Percentiles rank a stretch among this genome's conserved stretches.
phyloP scores from a whole-genome alignment of 2,797 vertebrate genomes.

The Ambastaia sidthimunki region DNA sequence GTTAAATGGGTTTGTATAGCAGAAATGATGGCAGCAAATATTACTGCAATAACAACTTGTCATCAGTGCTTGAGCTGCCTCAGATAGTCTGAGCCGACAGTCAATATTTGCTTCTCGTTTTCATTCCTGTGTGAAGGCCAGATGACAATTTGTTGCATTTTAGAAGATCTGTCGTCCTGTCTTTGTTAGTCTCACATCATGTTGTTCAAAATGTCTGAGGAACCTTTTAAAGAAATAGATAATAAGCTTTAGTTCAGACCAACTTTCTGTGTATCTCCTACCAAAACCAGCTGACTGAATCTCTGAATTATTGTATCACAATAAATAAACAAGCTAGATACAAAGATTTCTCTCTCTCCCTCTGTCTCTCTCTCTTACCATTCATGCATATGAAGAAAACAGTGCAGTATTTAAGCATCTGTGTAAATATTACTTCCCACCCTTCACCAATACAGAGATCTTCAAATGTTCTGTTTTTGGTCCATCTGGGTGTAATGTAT shows the following conservation, averaged over 20 bases:
- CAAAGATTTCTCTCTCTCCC: no score
- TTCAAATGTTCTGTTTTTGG: neutral
- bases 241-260: no score
- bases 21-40: constrained; percentile 43
- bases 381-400: no score
- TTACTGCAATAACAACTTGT: constrained; percentile 47
- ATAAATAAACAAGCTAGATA: neutral
- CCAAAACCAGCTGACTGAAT: neutral
- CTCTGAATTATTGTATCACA: no score
- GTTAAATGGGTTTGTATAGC: constrained; percentile 49
- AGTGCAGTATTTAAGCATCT: constrained; percentile 13
- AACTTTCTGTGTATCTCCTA: neutral
- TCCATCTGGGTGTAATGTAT: constrained; percentile 27
- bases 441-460: constrained; percentile 1
- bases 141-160: constrained; percentile 1
- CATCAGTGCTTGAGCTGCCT: constrained; percentile 27
- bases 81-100: constrained; percentile 16
- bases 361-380: no score
- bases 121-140: constrained; percentile 4
- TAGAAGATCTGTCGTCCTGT: neutral
- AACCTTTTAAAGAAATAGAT: neutral
- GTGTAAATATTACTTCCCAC: neutral
- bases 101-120: constrained; percentile 32
- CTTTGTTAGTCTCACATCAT: neutral
- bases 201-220: neutral